Base-by-base conservation (phyloP, 2,888 invertebrate species). In the Rhingia campestris region DNA sequence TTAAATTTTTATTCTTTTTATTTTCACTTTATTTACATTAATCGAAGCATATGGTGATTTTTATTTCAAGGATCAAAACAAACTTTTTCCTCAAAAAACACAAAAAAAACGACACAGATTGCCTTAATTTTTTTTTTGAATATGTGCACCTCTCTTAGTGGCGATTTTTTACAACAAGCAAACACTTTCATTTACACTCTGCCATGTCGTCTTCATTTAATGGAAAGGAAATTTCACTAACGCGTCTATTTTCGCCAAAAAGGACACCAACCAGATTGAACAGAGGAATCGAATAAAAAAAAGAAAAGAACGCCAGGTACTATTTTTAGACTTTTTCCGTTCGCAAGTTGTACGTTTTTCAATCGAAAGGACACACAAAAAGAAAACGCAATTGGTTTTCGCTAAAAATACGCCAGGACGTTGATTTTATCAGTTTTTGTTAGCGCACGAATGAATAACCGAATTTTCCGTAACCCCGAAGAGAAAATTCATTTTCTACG, bases 41-140 rank as follows among this genome's bases (percentile, higher is more conserved):
- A 30, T 63, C 47, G 49, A 49, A 35, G 30, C 47, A 63, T 49
- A 63, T 63, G 63, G 37, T 14, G 7, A 22, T 9, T 47, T 47
- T 14, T 4, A 22, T 9, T 47, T 47, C 30, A 5, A 4, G 49
- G 49, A 49, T 6, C 22, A 30, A 49, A 30, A 9, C 1, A 22
- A 47, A 10, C 30, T 9, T 49, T 49, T 4, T 22, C 22, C 22
- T 12, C 14, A 47, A 7, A 12, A 47, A 47, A 7, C 45, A 47
- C 14, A 14, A 14, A 37, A 9, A 14, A 37, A 9, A 6, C 9
- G 37, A 6, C 35, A 35, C 7, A 9, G 63, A 22, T 45, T 30
- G 35, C 39, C 10, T 59, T 45, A 10, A 4, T 14, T 61, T 61
- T 49, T 30, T 10, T 30, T 49, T 49, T 9, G 5, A 3, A 22